Evolutionary conservation across 2,113 vertebrate genomes (phyloP).

Genomic region (Etheostoma cragini): DNA sequence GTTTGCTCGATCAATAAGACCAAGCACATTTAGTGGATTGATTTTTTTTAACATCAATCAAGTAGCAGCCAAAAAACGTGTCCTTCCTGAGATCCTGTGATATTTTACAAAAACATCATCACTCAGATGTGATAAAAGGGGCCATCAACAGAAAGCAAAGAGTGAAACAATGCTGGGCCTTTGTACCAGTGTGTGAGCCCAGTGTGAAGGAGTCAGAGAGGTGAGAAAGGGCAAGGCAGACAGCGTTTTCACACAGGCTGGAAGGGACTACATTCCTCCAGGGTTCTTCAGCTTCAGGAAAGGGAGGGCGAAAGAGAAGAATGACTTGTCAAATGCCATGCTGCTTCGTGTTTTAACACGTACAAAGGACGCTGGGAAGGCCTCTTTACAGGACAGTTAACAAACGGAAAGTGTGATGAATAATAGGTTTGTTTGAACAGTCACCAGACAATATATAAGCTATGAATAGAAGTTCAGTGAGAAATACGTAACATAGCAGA

Average conservation of each 20-base stretch:
- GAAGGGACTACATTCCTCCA: constrained; percentile 60
- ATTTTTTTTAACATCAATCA: constrained; percentile 29
- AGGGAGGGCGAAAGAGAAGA: constrained; percentile 49
- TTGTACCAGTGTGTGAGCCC: constrained; percentile 60
- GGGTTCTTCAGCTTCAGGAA: constrained; percentile 44
- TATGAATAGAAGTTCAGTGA: not conserved
- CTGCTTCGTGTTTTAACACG: constrained; percentile 51
- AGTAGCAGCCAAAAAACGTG: not conserved
- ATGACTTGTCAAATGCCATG: constrained; percentile 62
- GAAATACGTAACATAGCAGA: not conserved
- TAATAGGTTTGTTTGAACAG: constrained; percentile 8
- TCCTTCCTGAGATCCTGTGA: constrained; percentile 34
- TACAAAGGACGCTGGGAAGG: constrained; percentile 37
- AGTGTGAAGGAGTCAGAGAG: constrained; percentile 56
- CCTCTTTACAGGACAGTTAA: constrained; percentile 49
- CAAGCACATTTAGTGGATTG: not conserved
- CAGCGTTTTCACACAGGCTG: constrained; percentile 54
- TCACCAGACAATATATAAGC: constrained; percentile 3
- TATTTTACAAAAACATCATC: constrained; percentile 47
- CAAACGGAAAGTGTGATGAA: constrained; percentile 43
- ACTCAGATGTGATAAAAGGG: constrained; percentile 36
- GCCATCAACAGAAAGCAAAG: constrained; percentile 45
- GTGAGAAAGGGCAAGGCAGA: constrained; percentile 60
- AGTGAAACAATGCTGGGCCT: constrained; percentile 63
- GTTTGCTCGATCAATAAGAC: not conserved